Conservation (phyloP, 2,888 invertebrate genomes). For the Cataglyphis cursor region DNA sequence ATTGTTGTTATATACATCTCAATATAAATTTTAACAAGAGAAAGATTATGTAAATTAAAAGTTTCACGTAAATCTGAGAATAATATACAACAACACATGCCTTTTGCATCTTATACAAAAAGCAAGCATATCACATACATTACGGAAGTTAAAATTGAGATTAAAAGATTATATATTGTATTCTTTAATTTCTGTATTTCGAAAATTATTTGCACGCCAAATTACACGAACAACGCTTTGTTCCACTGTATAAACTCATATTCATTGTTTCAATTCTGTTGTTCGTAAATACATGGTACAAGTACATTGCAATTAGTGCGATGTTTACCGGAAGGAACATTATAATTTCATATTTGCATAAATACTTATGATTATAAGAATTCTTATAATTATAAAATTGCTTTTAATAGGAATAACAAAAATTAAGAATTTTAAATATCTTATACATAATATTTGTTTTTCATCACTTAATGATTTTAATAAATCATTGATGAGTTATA, state of each 20-base stretch:
- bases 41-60: not conserved
- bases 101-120: not conserved
- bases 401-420: not conserved
- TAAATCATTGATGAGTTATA: not conserved
- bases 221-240: not conserved
- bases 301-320: not conserved
- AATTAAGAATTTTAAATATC: not conserved
- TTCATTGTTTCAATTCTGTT: not conserved
- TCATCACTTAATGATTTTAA: not conserved
- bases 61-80: not conserved
- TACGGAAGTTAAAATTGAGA: not conserved
- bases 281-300: not conserved
- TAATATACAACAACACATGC: not conserved
- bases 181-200: not conserved
- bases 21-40: not conserved
- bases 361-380: not conserved
- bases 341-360: slow-evolving; percentile 1
- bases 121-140: not conserved
- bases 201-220: not conserved
- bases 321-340: not conserved
- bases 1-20: not conserved
- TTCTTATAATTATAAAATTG: not conserved
- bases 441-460: not conserved
- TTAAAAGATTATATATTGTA: not conserved
- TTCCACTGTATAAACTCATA: not conserved